Conservation (phyloP, 2,888 invertebrate species). For the Protophormia terraenovae region DNA sequence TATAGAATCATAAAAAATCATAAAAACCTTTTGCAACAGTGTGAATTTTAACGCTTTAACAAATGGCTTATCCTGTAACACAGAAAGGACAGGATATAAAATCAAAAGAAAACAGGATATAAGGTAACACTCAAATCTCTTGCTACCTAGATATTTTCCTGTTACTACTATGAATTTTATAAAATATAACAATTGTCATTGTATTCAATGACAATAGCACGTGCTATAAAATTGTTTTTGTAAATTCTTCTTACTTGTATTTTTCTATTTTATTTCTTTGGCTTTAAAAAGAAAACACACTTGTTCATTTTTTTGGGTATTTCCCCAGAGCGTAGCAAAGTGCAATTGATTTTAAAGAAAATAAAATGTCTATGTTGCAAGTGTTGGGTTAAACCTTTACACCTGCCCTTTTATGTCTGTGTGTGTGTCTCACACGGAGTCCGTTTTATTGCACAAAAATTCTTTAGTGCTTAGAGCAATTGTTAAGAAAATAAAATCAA, state of each 20-base stretch:
- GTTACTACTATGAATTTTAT: background rate
- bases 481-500: conserved; percentile 34
- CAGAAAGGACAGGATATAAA: background rate
- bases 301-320: conserved; percentile 33
- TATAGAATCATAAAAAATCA: background rate
- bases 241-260: background rate
- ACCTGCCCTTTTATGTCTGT: conserved; percentile 38
- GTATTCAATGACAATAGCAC: conserved; percentile 34
- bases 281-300: conserved; percentile 8
- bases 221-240: conserved; percentile 32
- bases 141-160: conserved; percentile 19
- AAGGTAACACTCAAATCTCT: background rate
- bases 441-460: no score
- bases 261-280: background rate
- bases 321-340: conserved; percentile 4
- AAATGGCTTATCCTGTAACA: conserved; percentile 7
- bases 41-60: conserved; percentile 56
- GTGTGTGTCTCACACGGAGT: background rate
- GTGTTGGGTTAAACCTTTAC: conserved; percentile 43
- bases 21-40: background rate
- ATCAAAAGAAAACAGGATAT: background rate
- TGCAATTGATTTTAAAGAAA: conserved; percentile 25
- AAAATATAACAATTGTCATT: background rate
- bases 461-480: background rate
- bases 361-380: background rate